phyloP scores from a whole-genome alignment of 35 echinoderm and acorn worm species.

The Heliocidaris erythrogramma region DNA sequence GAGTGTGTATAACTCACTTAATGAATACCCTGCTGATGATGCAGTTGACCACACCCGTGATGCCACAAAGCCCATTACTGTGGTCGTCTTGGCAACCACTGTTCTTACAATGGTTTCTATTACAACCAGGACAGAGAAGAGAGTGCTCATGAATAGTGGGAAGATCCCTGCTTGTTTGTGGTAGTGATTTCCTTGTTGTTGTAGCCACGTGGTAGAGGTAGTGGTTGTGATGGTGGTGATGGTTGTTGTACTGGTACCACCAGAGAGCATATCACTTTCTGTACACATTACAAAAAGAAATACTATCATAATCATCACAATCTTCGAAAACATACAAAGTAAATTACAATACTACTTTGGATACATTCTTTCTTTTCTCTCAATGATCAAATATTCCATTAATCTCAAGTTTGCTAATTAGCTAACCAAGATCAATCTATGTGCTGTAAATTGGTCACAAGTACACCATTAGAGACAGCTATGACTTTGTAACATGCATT shows the following conservation, averaged over 20 bases:
- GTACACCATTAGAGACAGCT: no score
- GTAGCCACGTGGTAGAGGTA: background rate
- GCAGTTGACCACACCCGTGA: background rate
- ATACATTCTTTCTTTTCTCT: no score
- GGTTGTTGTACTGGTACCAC: constrained; percentile 22
- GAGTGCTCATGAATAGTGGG: background rate
- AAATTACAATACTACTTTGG: no score
- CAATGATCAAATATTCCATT: no score
- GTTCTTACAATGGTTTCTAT: constrained; percentile 53
- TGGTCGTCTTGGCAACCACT: constrained; percentile 27
- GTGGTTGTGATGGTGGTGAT: constrained; percentile 38
- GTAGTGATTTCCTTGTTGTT: background rate
- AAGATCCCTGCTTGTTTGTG: background rate
- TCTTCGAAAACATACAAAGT: background rate
- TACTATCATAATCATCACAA: background rate
- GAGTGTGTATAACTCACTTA: background rate
- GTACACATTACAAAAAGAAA: background rate
- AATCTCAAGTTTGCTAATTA: no score
- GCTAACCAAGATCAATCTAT: no score
- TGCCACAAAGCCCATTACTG: background rate
- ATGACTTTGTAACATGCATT: no score
- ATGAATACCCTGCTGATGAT: constrained; percentile 19
- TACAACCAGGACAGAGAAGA: background rate
- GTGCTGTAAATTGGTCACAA: no score
- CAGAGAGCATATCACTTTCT: background rate